Base-by-base conservation (phyloP, 2,113 vertebrate genomes). In the Aptenodytes patagonicus region DNA sequence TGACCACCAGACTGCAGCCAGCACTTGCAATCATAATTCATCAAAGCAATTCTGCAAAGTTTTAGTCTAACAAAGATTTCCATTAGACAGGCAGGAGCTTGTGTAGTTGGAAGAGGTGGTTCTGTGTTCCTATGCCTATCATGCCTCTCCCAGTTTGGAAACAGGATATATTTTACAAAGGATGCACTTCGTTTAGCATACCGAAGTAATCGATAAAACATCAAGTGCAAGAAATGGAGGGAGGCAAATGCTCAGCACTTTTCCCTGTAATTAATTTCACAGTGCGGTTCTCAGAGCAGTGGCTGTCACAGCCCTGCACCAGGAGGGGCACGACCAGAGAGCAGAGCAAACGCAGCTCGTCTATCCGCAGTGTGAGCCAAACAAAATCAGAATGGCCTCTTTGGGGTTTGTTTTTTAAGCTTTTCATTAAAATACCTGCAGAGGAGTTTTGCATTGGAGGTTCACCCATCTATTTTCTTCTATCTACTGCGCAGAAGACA, bases 381-480 rank as follows among this genome's bases (percentile, higher is more conserved):
- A 75, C 40, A 38, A 10, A 60, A 47, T 7, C 77, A 22, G 61
- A 61, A 77, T 3, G 9, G 64, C 88, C 96, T 69, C 91, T 46
- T 4, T 7, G 83, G 93, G 64, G 10, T 11, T 60, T 91, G 57
- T 2, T 11, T 32, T 25, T 77, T 7, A 51, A 77, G 36, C 57
- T 84, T 64, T 44, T 73, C 36, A 8, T 76, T 73, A 15, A 81
- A 89, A 84, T 47, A 70, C 49, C 81, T 69, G 66, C 57, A 26
- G 62, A 85, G 62, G 72, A 80, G 40, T 28, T 69, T 49, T 75
- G 47, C 51, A 4, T 0, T 89, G 75, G 66, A 94, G 94, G 84
- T 91, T 93, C 93, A 82, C 95, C 96, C 97, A 97, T 98, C 97
- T 96, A 98, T 98, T 98, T 98, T 87, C 94, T 91, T 70, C 87